phyloP scores from a whole-genome alignment of 2,113 vertebrate genomes.

The Pedionomus torquatus region DNA sequence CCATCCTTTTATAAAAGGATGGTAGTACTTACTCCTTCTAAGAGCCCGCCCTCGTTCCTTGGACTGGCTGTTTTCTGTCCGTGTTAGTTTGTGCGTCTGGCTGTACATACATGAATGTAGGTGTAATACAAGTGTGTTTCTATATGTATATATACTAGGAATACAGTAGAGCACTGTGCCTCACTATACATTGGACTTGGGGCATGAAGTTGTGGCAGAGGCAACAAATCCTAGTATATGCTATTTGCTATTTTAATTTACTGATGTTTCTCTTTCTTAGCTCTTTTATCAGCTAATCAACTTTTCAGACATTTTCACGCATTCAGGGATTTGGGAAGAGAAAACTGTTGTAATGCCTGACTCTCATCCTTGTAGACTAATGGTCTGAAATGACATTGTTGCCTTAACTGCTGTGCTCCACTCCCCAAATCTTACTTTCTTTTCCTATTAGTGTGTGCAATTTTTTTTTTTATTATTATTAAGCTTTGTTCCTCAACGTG shows the following conservation, averaged over 20 bases:
- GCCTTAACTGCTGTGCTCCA: not conserved
- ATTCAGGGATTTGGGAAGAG: not conserved
- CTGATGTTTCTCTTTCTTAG: not conserved
- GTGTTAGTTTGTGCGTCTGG: not conserved
- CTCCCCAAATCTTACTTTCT: not conserved
- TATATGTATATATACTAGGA: not conserved
- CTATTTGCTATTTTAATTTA: not conserved
- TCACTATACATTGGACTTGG: accelerated
- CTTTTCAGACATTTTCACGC: not conserved
- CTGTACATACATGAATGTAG: not conserved
- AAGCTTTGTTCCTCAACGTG: not conserved
- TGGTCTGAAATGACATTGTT: not conserved
- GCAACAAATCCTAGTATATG: not conserved
- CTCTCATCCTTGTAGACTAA: not conserved
- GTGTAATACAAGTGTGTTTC: not conserved
- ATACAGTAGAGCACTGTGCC: not conserved
- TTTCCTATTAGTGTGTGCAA: not conserved
- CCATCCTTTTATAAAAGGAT: not conserved
- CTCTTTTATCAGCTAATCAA: not conserved
- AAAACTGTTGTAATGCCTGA: not conserved
- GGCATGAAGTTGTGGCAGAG: not conserved
- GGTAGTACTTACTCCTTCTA: not conserved
- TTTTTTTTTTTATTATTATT: not conserved
- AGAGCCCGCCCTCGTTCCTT: not conserved
- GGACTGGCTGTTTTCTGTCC: not conserved